Percentiles rank a stretch among this genome's conserved stretches.
Conservation (phyloP, 2,113 vertebrate genomes). For the Galeopterus variegatus region DNA sequence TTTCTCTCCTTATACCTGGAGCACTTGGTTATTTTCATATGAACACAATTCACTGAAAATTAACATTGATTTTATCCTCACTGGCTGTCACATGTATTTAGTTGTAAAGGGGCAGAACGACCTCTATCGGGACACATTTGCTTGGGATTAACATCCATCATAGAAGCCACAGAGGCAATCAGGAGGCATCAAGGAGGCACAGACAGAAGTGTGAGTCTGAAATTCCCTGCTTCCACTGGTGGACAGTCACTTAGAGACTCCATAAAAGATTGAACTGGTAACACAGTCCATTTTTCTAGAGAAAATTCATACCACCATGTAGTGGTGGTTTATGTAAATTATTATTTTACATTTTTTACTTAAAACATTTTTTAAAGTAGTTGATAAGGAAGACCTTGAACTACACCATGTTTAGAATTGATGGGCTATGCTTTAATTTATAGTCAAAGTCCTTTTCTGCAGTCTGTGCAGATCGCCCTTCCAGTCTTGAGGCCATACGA, state of each 20-base stretch:
- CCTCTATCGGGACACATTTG: conserved; percentile 2
- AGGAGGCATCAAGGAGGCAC: neutral
- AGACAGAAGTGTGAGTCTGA: neutral
- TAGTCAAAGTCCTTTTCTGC: neutral
- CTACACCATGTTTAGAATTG: neutral
- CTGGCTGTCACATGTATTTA: neutral
- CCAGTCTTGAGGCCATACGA: neutral
- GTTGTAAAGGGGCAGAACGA: neutral
- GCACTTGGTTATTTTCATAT: conserved; percentile 9
- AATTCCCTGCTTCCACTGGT: neutral
- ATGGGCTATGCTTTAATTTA: neutral
- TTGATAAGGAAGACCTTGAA: neutral
- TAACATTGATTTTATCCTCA: conserved; percentile 52
- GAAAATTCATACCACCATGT: neutral
- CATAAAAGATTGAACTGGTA: neutral
- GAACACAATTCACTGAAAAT: conserved; percentile 41
- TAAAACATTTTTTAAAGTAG: conserved; percentile 18
- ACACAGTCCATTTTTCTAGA: neutral
- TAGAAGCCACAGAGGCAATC: neutral
- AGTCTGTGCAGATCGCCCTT: neutral
- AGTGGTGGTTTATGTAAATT: neutral
- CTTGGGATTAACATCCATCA: neutral
- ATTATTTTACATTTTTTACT: neutral
- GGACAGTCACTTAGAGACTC: neutral
- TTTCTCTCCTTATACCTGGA: neutral